phyloP scores from a whole-genome alignment of 2,797 vertebrate genomes.

The Morus bassanus region DNA sequence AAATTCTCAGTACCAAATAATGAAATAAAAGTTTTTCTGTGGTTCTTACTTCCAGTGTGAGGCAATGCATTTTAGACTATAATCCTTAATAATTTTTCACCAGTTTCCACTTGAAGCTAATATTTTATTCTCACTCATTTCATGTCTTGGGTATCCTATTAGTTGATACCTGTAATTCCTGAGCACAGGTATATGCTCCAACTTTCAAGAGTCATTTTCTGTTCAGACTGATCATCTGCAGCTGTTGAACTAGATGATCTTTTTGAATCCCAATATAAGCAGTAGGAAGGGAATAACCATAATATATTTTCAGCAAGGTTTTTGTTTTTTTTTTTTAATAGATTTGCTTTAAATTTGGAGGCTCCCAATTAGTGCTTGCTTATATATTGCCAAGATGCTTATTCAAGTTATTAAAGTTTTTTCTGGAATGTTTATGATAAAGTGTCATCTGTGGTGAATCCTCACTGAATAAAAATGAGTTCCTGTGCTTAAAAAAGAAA shows the following conservation, averaged over 20 bases:
- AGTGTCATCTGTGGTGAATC: not conserved
- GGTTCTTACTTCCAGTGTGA: not conserved
- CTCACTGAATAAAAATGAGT: not conserved
- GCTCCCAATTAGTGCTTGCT: not conserved
- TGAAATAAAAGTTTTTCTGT: not conserved
- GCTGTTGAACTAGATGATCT: not conserved
- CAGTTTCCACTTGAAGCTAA: not conserved
- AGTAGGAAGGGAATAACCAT: not conserved
- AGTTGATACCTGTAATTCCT: not conserved
- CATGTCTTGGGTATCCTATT: rapidly evolving
- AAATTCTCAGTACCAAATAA: not conserved
- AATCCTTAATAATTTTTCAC: not conserved
- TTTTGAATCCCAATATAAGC: not conserved
- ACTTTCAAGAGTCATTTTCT: not conserved
- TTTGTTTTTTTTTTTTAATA: not conserved
- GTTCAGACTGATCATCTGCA: not conserved
- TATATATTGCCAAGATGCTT: not conserved
- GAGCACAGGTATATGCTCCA: not conserved
- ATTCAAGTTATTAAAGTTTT: not conserved
- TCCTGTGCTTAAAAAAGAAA: not conserved
- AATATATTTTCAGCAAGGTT: not conserved
- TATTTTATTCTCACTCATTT: not conserved
- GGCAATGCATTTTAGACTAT: not conserved
- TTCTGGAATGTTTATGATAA: conserved; percentile 30
- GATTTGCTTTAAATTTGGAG: not conserved